Conservation (phyloP, 64 coral and sea anemone species). For the Cladopsammia gracilis region DNA sequence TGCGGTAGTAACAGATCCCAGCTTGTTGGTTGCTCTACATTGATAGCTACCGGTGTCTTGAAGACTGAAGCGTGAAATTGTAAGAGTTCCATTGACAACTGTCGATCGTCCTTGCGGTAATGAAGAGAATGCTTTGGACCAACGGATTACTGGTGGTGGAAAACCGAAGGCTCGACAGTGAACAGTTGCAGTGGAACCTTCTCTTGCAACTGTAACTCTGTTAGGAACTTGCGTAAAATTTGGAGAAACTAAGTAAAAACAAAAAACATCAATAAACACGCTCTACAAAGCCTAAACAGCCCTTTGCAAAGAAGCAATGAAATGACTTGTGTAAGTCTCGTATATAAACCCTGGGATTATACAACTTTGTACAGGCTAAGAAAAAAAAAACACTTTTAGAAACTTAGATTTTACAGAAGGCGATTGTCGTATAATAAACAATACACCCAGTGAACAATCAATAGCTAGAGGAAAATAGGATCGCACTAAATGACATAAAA, state of each 20-base stretch:
- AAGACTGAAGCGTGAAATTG: neutral
- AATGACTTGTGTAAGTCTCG: no score
- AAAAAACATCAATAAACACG: neutral
- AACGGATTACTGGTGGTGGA: neutral
- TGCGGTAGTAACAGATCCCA: neutral
- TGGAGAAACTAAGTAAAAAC: neutral
- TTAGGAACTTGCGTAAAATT: neutral
- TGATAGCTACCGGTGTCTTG: neutral
- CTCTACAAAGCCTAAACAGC: no score
- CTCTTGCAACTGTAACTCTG: no score
- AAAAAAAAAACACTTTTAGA: no score
- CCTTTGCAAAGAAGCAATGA: no score
- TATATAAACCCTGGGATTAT: no score
- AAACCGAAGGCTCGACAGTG: neutral
- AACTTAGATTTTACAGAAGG: no score
- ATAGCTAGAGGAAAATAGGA: no score
- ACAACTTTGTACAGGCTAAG: no score
- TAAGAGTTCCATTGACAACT: neutral
- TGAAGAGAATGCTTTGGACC: neutral
- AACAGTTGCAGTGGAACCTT: neutral
- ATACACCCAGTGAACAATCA: no score
- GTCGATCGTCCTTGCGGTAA: neutral
- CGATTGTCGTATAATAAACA: no score
- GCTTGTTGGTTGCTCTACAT: slow-evolving; percentile 8
- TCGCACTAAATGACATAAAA: no score